A percentile compares a stretch with the other conserved stretches of the same genome.
These are phyloP conservation scores for Drosophila falleni DNA, from an alignment of 2,888 invertebrate genomes.

Conservation along the genomic window DNA sequence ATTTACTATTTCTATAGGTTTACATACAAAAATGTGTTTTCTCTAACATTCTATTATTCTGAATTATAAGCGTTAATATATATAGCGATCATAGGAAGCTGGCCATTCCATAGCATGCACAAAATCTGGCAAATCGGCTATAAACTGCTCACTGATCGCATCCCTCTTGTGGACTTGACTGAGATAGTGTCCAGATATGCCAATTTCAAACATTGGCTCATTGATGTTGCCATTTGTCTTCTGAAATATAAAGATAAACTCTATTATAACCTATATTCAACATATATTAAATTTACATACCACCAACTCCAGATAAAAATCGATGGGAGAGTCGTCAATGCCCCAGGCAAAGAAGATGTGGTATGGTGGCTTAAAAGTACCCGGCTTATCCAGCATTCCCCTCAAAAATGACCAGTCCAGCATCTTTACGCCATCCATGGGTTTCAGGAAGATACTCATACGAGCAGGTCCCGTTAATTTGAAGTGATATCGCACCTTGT, in stretches of 20 bases:
- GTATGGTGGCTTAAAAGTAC: constrained; percentile 72
- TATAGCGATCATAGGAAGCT: constrained; percentile 85
- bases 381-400: constrained; percentile 65
- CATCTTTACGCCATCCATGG: constrained; percentile 66
- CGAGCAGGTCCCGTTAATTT: constrained; percentile 78
- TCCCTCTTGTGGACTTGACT: constrained; percentile 85
- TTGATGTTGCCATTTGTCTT: constrained; percentile 61
- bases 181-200: constrained; percentile 86
- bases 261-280: background rate
- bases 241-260: constrained; percentile 32
- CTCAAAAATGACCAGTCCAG: constrained; percentile 79
- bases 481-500: constrained; percentile 68
- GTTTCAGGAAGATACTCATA: constrained; percentile 79
- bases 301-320: constrained; percentile 73
- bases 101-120: constrained; percentile 86
- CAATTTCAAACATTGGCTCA: constrained; percentile 83
- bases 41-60: constrained; percentile 4
- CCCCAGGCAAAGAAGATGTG: constrained; percentile 78
- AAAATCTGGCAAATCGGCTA: constrained; percentile 86
- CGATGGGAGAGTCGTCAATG: constrained; percentile 67
- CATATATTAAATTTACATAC: constrained; percentile 44
- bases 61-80: constrained; percentile 62
- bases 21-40: constrained; percentile 1
- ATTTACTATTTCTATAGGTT: constrained; percentile 1
- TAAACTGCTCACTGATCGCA: constrained; percentile 84